Evolutionary conservation across 1,140 invertebrate species (phyloP), one percentile per base, ranked within the genome.

Genomic region (Ridgeia piscesae): DNA sequence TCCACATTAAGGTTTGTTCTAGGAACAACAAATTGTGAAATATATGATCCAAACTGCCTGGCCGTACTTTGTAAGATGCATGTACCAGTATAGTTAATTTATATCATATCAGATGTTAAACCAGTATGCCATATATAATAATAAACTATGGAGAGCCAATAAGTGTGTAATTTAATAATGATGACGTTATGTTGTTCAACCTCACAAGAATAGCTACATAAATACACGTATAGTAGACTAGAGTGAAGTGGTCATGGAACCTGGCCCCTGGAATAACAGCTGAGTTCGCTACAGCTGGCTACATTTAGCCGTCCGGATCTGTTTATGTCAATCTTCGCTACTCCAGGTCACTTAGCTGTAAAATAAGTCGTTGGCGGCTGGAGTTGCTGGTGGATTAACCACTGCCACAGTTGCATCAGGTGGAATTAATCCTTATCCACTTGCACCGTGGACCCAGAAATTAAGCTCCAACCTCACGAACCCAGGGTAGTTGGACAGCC

Each of bases 391-490:
- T 77, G 4, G 58, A 77, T 77, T 77, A 77, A 77, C 58, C 27
- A 77, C 11, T 77, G 27, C 11, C 27, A 77, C 11, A 14, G 27
- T 77, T 21, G 58, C 27, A 77, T 77, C 58, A 77, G 11, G 27
- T 77, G 58, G 58, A 77, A 77, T 77, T 77, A 77, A 77, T 77
- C 58, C 58, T 77, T 77, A 77, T 77, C 58, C 58, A 77, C 58
- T 77, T 77, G 58, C 4, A 77, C 58, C 58, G 27, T 77, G 58
- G 58, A 77, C 58, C 58, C 58, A 77, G 58, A 77, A 77, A 77
- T 77, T 77, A 77, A 31, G 58, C 58, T 77, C 27, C 58, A 77
- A 77, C 58, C 58, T 77, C 27, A 77, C 27, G 58, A 77, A 21
- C 27, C 27, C 58, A 21, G 58, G 2, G 0, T 77, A 17, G 58